These are phyloP conservation scores for Patella caerulea DNA, from an alignment of 2,888 invertebrate species.

Conservation along the genomic window DNA sequence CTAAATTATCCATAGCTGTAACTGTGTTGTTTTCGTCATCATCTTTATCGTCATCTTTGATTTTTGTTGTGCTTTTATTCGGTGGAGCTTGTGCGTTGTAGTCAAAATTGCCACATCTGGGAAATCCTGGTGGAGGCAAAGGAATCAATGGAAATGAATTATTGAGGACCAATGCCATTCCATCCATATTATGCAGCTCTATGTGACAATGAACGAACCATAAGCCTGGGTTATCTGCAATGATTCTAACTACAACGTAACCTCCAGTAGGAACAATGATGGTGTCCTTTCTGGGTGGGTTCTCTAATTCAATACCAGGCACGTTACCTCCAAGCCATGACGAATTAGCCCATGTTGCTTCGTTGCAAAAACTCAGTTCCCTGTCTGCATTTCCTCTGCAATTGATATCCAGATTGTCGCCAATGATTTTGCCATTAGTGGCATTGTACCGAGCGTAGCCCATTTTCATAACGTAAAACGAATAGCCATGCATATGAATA, in stretches of 20 bases:
- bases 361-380: constrained; percentile 51
- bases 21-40: too few species aligned
- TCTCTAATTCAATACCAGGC: constrained; percentile 50
- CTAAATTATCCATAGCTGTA: too few species aligned
- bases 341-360: constrained; percentile 54
- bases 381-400: constrained; percentile 18
- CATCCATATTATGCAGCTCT: constrained; percentile 58
- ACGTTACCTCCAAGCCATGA: constrained; percentile 54
- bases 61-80: too few species aligned
- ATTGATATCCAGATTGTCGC: constrained; percentile 20
- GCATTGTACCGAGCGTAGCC: constrained; percentile 39
- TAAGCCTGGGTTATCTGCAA: constrained; percentile 64
- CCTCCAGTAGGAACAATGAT: constrained; percentile 65
- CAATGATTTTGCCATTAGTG: constrained; percentile 23
- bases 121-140: constrained; percentile 50
- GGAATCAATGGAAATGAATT: constrained; percentile 51
- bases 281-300: constrained; percentile 62
- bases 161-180: constrained; percentile 63
- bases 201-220: constrained; percentile 68
- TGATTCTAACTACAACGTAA: constrained; percentile 63
- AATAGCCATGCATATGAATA: constrained; percentile 63
- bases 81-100: neutral
- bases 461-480: constrained; percentile 60
- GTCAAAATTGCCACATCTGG: constrained; percentile 50
- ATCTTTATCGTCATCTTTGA: too few species aligned